Evolutionary conservation across 2,888 invertebrate species (phyloP), one percentile per base, ranked within the genome.

Genomic region (Polyommatus iphigenia): DNA sequence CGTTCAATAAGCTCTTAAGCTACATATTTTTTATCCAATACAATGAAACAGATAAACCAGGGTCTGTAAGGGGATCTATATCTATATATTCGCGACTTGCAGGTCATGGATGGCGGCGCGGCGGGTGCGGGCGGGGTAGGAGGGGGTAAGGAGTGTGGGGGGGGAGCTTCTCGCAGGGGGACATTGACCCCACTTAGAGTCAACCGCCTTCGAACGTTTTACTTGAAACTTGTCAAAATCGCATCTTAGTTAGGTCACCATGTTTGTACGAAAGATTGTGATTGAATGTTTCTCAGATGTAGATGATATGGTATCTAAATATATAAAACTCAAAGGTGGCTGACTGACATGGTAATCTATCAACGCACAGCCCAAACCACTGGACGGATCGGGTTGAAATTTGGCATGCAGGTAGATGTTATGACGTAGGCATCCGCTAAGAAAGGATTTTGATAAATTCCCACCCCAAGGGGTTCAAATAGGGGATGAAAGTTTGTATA

Each of bases 161-260:
- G 90, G 89, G 89, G 91, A 90, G 88, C 83, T 83, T 82, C 83
- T 82, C 84, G 80, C 83, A 84, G 85, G 84, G 84, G 91, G 87
- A 88, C 93, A 91, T 88, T 89, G 92, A 93, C 92, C 91, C 88
- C 90, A 83, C 83, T 80, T 83, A 84, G 87, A 85, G 85, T 87
- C 86, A 82, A 88, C 88, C 88, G 88, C 88, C 89, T 90, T 24
- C 57, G 57, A 72, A 36, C 36, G 77, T 59, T 77, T 77, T 77
- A 72, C 72, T 41, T 59, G 41, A 36, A 71, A 54, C 57, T 71
- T 59, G 41, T 72, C 77, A 57, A 77, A 41, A 77, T 54, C 41
- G 20, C 4, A n/a, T 46, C 59, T 46, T 54, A 7, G 13, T n/a
- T 2, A 18, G 15, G 8, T 36, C 8, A 18, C 6, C 1, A 8